Evolutionary conservation across 2,113 vertebrate genomes (phyloP).

Genomic region (Bubo blakistoni): DNA sequence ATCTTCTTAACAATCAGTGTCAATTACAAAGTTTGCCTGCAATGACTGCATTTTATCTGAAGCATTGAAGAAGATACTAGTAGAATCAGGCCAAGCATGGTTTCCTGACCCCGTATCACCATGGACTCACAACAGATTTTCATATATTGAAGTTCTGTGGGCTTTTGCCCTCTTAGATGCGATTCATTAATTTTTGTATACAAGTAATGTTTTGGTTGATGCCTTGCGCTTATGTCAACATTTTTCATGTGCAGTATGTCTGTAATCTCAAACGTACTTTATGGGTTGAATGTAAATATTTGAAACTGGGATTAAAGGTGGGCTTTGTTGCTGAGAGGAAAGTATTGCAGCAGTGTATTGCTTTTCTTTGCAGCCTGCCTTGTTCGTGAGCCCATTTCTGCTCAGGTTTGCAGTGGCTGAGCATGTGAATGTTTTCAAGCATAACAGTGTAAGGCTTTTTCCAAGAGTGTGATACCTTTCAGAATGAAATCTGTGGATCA

Average conservation of each 20-base stretch:
- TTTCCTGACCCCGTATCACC: background rate
- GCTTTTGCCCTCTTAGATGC: background rate
- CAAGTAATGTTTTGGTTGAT: background rate
- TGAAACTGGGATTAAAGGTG: background rate
- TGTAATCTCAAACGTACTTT: background rate
- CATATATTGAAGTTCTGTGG: background rate
- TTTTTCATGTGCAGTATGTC: background rate
- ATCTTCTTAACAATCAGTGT: background rate
- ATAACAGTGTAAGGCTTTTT: background rate
- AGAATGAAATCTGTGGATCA: background rate
- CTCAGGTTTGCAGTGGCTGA: background rate
- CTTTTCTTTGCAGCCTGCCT: background rate
- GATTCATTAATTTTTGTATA: background rate
- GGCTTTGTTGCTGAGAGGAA: background rate
- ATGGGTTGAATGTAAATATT: background rate
- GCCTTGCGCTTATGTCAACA: background rate
- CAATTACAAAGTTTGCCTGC: background rate
- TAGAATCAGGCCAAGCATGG: background rate
- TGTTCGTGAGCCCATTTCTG: background rate
- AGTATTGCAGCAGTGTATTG: background rate
- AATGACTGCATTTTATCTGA: background rate
- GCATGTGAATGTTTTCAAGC: background rate
- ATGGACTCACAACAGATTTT: background rate
- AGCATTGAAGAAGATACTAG: background rate
- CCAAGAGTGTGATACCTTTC: background rate